These are phyloP conservation scores for Atrina japonica DNA, from an alignment of 2,888 invertebrate species.

Conservation along the genomic window DNA sequence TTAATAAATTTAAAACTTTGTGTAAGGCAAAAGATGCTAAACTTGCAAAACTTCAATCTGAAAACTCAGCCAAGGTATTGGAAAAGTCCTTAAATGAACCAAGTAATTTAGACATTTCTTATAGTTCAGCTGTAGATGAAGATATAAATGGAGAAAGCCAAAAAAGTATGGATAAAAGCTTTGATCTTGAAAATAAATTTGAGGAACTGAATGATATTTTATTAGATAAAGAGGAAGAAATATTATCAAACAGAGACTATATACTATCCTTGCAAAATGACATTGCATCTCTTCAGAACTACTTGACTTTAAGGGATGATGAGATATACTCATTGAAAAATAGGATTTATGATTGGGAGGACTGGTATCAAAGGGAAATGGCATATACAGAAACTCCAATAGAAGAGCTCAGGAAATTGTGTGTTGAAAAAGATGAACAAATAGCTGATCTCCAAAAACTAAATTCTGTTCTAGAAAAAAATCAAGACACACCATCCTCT, in stretches of 20 bases:
- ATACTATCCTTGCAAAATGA: conserved; percentile 12
- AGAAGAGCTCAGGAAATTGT: conserved; percentile 10
- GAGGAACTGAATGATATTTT: conserved; percentile 16
- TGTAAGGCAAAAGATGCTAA: conserved; percentile 47
- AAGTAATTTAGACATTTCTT: too few relatives aligned
- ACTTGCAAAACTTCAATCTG: conserved; percentile 30
- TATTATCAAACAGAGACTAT: conserved; percentile 11
- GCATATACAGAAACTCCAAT: conserved; percentile 10
- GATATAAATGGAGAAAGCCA: too few relatives aligned
- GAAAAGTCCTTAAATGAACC: too few relatives aligned
- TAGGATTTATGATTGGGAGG: conserved; percentile 33
- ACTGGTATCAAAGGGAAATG: conserved; percentile 38
- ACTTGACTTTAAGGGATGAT: conserved; percentile 11
- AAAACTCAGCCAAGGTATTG: conserved; percentile 8
- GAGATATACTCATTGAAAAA: conserved; percentile 32
- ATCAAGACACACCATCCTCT: neutral
- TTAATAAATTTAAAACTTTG: conserved; percentile 43
- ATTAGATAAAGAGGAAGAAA: conserved; percentile 14
- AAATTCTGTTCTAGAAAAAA: neutral
- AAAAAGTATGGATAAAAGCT: neutral
- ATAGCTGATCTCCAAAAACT: conserved; percentile 11
- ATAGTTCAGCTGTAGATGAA: too few relatives aligned
- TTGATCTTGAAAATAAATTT: conserved; percentile 3
- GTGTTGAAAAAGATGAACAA: conserved; percentile 34
- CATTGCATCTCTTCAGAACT: conserved; percentile 10